phyloP scores from a whole-genome alignment of 2,888 invertebrate genomes.

The Drosophila infuscata region DNA sequence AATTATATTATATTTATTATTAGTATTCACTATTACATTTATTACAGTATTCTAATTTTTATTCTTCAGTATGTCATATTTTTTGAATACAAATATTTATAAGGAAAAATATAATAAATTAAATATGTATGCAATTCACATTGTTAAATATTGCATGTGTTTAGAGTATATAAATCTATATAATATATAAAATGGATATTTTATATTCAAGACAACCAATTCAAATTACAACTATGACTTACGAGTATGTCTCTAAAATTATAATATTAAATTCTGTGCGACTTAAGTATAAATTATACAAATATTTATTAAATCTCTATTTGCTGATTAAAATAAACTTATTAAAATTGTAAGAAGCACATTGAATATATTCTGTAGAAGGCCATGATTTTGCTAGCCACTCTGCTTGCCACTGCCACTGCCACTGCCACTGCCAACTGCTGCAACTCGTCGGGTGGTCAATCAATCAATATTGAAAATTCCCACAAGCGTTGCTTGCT shows the following conservation, averaged over 20 bases:
- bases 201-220: neutral
- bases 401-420: neutral
- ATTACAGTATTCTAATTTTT: too few species aligned
- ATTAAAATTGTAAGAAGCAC: neutral
- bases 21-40: too few species aligned
- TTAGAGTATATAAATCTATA: neutral
- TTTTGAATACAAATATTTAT: neutral
- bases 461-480: conserved; percentile 73
- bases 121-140: too few species aligned
- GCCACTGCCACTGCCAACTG: conserved; percentile 12
- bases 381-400: neutral
- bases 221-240: neutral
- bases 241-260: neutral
- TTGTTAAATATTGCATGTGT: neutral
- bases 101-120: too few species aligned
- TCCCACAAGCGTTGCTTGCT: conserved; percentile 43
- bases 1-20: neutral
- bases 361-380: neutral
- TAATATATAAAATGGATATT: neutral
- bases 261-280: neutral
- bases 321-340: neutral
- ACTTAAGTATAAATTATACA: neutral
- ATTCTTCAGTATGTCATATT: too few species aligned
- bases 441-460: conserved; percentile 35
- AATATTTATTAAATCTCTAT: neutral